Evolutionary conservation across 2,888 invertebrate genomes (phyloP).

Genomic region (Spodoptera littoralis): DNA sequence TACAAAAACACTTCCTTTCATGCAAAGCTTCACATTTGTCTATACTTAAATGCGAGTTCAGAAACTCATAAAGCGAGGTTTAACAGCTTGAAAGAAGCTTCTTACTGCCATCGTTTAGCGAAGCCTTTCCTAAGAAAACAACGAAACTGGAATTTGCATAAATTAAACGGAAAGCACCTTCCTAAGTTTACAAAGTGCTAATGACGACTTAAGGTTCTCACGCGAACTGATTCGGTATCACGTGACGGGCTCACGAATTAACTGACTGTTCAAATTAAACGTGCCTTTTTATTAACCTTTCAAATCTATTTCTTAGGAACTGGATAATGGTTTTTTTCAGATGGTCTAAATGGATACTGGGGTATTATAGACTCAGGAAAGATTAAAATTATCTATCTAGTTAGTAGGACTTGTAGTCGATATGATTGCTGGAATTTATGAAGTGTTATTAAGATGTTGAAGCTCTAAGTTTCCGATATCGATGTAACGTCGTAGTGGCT

Average conservation of each 20-base stretch:
- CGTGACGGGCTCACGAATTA: conserved; percentile 63
- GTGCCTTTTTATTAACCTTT: conserved; percentile 30
- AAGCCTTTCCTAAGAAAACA: conserved; percentile 79
- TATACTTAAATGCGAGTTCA: conserved; percentile 27
- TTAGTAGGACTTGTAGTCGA: no score
- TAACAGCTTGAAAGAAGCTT: conserved; percentile 59
- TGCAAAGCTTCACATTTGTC: not conserved
- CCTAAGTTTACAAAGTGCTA: conserved; percentile 78
- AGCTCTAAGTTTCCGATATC: no score
- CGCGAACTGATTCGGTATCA: conserved; percentile 73
- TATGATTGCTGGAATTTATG: no score
- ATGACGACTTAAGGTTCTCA: conserved; percentile 77
- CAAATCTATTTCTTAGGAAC: conserved; percentile 1
- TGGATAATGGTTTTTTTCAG: not conserved
- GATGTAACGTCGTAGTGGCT: no score
- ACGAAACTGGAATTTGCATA: conserved; percentile 84
- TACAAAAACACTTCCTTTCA: not conserved
- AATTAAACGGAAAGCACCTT: conserved; percentile 81
- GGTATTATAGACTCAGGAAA: no score
- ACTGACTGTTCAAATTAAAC: conserved; percentile 44
- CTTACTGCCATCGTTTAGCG: conserved; percentile 65
- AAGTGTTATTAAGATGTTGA: no score
- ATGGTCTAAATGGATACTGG: no score
- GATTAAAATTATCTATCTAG: no score
- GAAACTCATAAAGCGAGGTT: conserved; percentile 49